Evolutionary conservation across 2,113 vertebrate species (phyloP), one percentile per base, ranked within the genome.

Genomic region (Bubo scandiacus): DNA sequence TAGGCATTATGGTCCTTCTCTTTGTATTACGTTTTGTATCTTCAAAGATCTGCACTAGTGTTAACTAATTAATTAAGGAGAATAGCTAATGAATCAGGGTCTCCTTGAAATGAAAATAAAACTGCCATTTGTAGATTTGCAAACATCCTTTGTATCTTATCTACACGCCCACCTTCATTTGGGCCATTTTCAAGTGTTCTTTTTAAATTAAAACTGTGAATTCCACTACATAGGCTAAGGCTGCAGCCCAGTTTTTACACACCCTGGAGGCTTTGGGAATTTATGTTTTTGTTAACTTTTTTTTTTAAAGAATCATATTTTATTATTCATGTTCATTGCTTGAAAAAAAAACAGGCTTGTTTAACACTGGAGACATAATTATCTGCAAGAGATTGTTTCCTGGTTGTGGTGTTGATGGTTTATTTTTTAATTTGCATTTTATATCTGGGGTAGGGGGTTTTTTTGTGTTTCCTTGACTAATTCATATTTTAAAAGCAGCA

Each of bases 251-350:
- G 21, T 32, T 85, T 91, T 81, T 63, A 58, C 67, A 45, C 0
- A 10, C 81, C 93, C 96, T 66, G 49, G 42, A 63, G 96, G 88
- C 91, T 91, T 94, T 81, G 62, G 82, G 43, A 96, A 90, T 89
- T 91, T 81, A 3, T 0, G 15, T 2, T 85, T 94, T 85, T 88
- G 52, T 92, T 75, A 86, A 75, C 25, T n/a, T 84, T 42, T n/a
- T 30, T 30, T 83, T 43, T 47, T 34, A 6, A 63, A 86, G 68
- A 80, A 81, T 83, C 12, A 1, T 58, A 10, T 94, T 96, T 97
- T 92, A 92, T 97, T 97, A 96, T 96, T 97, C 86, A 91, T 74
- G 49, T 72, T 49, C 59, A 40, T 61, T 89, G 61, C 88, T 92
- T 94, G 22, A 89, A 40, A 34, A 65, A 25, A 52, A 1, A 12